Conservation (phyloP, 2,797 vertebrate species). For the Salarias fasciatus region DNA sequence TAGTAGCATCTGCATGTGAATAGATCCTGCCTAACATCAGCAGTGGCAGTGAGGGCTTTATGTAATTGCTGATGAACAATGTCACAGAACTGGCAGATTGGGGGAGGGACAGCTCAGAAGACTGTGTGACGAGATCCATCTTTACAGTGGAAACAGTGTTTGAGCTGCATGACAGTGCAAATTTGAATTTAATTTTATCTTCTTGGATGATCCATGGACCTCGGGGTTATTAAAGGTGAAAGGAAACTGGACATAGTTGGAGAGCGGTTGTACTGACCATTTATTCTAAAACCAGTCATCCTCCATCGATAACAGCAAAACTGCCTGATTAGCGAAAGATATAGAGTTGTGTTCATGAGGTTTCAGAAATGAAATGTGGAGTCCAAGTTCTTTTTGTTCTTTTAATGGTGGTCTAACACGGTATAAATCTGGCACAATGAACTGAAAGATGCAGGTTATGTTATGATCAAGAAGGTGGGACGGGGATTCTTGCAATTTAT, state of each 20-base stretch:
- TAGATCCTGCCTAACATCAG: conserved; percentile 78
- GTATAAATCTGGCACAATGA: too few species aligned
- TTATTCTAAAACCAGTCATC: neutral
- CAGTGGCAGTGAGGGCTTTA: conserved; percentile 75
- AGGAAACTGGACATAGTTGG: neutral
- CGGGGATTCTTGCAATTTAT: too few species aligned
- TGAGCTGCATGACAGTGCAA: conserved; percentile 44
- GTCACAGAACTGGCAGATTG: conserved; percentile 40
- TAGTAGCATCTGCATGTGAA: conserved; percentile 95
- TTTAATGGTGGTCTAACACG: too few species aligned
- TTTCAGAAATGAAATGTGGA: too few species aligned
- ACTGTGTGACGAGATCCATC: conserved; percentile 26
- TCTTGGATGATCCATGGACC: neutral
- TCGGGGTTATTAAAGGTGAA: neutral
- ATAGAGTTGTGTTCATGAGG: too few species aligned
- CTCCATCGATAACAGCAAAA: too few species aligned
- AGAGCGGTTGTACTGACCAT: neutral
- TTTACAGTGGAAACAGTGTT: conserved; percentile 21
- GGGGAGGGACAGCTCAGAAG: conserved; percentile 32
- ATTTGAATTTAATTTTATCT: conserved; percentile 35
- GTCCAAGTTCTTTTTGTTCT: too few species aligned
- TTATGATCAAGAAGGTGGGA: too few species aligned
- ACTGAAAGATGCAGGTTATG: too few species aligned
- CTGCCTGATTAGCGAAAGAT: too few species aligned
- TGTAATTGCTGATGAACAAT: conserved; percentile 83